A percentile compares a stretch with the other conserved stretches of the same genome.
Evolutionary conservation across 2,113 vertebrate genomes (phyloP).

Genomic region (Campylomormyrus tamandua): DNA sequence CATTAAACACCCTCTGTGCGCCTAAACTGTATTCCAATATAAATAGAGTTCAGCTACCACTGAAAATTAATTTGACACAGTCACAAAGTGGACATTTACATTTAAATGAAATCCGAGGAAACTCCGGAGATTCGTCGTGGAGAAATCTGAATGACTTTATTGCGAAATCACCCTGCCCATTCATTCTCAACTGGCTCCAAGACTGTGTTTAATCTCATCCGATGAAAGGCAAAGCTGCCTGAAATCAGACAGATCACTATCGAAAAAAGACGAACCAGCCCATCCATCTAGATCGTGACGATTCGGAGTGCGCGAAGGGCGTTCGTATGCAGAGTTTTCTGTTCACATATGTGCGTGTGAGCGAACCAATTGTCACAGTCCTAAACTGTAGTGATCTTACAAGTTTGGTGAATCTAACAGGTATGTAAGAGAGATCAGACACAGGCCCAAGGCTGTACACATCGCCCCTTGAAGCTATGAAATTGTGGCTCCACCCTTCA

Average conservation of each 20-base stretch:
- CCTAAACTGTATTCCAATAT: not conserved
- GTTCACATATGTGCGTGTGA: not conserved
- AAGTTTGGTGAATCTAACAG: not conserved
- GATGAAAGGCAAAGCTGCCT: not conserved
- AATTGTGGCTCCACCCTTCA: not conserved
- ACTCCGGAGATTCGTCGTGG: not conserved
- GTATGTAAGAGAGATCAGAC: not conserved
- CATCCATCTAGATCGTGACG: not conserved
- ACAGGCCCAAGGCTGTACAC: not conserved
- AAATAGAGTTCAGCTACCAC: not conserved
- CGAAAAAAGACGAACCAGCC: not conserved
- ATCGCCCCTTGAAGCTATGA: not conserved
- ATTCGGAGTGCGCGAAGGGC: not conserved
- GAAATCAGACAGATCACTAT: not conserved
- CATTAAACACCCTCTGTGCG: not conserved
- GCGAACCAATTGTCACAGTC: not conserved
- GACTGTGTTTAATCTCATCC: not conserved
- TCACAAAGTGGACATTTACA: conserved; percentile 3
- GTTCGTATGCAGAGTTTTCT: not conserved
- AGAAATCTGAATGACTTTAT: not conserved
- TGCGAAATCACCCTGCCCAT: not conserved
- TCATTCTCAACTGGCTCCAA: not conserved
- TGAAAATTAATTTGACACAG: conserved; percentile 4
- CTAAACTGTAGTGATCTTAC: not conserved
- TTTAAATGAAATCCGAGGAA: not conserved